A percentile compares a stretch with the other conserved stretches of the same genome.
phyloP scores from a whole-genome alignment of 1,140 invertebrate species.

The Dolichoris vasculosae region DNA sequence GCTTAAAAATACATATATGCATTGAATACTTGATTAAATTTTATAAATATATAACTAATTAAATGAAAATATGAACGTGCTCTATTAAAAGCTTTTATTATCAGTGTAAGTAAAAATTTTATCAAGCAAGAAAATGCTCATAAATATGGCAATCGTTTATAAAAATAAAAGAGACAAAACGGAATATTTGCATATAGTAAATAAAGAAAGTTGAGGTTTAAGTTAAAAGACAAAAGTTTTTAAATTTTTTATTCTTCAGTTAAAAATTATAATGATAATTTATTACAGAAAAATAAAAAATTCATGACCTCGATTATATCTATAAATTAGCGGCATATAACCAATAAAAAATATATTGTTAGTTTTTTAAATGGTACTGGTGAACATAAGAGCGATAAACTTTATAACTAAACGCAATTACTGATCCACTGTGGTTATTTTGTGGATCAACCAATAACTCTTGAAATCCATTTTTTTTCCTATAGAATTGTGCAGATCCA shows the following conservation, averaged over 20 bases:
- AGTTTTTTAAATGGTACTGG: neutral
- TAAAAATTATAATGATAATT: neutral
- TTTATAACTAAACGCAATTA: neutral
- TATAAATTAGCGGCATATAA: neutral
- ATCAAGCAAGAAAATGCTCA: neutral
- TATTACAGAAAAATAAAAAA: neutral
- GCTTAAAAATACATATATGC: neutral
- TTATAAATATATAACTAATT: no score
- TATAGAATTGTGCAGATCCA: neutral
- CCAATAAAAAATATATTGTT: neutral
- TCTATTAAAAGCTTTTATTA: neutral
- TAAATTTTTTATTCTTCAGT: neutral
- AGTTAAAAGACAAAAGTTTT: neutral
- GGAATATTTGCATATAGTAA: no score
- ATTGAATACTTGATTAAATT: neutral
- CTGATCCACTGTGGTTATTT: neutral
- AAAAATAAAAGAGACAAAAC: no score
- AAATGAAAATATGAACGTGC: no score
- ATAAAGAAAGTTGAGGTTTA: neutral
- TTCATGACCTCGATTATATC: neutral
- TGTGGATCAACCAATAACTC: slow-evolving; percentile 28
- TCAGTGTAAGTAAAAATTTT: neutral
- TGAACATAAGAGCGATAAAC: slow-evolving; percentile 18
- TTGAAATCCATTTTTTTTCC: neutral
- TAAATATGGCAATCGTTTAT: neutral